Evolutionary conservation across 2,113 vertebrate genomes (phyloP), one percentile per base, ranked within the genome.

Genomic region (Motacilla tschutschensis): DNA sequence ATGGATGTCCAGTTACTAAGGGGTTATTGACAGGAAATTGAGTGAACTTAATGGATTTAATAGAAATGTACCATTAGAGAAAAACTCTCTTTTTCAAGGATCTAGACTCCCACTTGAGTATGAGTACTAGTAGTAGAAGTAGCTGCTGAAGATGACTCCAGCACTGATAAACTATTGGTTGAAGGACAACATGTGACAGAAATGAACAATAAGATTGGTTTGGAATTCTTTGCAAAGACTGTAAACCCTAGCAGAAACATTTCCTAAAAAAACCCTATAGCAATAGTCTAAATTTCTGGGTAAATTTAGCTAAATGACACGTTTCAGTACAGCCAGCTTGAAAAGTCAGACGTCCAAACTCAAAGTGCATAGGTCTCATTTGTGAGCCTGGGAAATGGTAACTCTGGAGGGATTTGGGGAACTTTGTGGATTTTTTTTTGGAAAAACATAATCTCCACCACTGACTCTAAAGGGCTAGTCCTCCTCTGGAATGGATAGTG

Each of bases 361-460:
- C 24, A 50, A 57, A 85, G 47, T 2, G 1, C 1, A 0, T 50
- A 83, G 54, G 46, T 80, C 58, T 79, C 44, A 53, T 71, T 83
- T 87, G 69, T 80, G n/a, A 75, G n/a, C 24, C 74, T 74, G 78
- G 64, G 71, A 90, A 91, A 82, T 59, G 36, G 14, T 28, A 51
- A 29, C 31, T 79, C 51, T 90, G 47, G 48, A 76, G 59, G 25
- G 55, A 89, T 67, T 67, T 70, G 63, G 51, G 40, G 43, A 60
- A n/a, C 43, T 76, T 77, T 65, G 81, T 41, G 75, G 75, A 74
- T 71, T 83, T 90, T 84, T 75, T 83, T 90, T 84, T 75, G 85
- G 57, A 70, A 1, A 21, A 63, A 53, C 75, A 77, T 59, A 14
- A 48, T 76, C n/a, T 46, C 31, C 24, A 83, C 81, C 76, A n/a